phyloP scores from a whole-genome alignment of 2,888 invertebrate genomes.

The Lottia gigantea region DNA sequence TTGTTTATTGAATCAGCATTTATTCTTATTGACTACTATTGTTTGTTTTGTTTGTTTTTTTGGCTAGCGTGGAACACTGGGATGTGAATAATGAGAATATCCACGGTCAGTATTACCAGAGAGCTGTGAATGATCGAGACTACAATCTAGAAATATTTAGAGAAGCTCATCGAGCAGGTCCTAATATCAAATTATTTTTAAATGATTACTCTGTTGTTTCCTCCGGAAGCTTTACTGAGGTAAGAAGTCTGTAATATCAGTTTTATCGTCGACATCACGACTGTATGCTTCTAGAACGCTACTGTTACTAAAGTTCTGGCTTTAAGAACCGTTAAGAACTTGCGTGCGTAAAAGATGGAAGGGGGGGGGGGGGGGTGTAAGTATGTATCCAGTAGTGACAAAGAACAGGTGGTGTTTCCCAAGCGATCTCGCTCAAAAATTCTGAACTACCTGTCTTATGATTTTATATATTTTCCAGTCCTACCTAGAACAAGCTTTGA shows the following conservation, averaged over 20 bases:
- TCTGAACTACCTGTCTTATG: too few relatives aligned
- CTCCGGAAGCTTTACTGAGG: conserved; percentile 16
- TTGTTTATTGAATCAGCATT: too few relatives aligned
- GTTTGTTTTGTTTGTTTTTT: not conserved
- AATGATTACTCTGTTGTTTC: conserved; percentile 40
- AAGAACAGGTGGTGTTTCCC: too few relatives aligned
- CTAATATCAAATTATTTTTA: conserved; percentile 42
- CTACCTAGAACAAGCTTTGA: conserved; percentile 34
- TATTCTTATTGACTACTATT: too few relatives aligned
- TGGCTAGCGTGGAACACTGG: conserved; percentile 49
- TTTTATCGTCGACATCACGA: not conserved
- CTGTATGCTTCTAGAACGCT: too few relatives aligned
- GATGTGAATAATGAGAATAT: conserved; percentile 56
- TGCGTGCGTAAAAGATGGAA: too few relatives aligned
- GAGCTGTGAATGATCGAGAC: conserved; percentile 35
- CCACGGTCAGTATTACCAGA: conserved; percentile 44
- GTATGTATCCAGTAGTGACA: too few relatives aligned
- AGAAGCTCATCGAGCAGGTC: conserved; percentile 34
- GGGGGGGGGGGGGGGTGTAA: too few relatives aligned
- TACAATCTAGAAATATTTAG: conserved; percentile 44
- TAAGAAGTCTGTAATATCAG: not conserved
- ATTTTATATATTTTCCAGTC: conserved; percentile 25
- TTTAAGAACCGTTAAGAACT: too few relatives aligned
- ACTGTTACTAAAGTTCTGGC: too few relatives aligned
- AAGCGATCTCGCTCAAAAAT: too few relatives aligned